Base-by-base conservation (phyloP, 2,888 invertebrate species). In the Mallateleia sp. region DNA sequence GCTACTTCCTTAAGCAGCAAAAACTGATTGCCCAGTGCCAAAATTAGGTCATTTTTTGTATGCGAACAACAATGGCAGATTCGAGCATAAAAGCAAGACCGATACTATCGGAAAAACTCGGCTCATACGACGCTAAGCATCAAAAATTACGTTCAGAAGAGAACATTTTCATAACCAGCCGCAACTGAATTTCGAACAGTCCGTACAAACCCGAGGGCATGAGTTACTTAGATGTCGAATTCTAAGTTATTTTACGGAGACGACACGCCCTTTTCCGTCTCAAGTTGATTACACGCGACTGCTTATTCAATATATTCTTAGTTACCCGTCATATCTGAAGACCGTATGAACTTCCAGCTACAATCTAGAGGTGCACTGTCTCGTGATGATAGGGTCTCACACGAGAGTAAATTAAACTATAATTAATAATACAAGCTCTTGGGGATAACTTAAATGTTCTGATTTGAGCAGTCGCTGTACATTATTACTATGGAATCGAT, bases 301-400 rank as follows among this genome's bases (percentile, higher is more conserved):
- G 82, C 75, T 77, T 83, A 77, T 83, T 83, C 75, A 77, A 83
- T 83, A 77, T 77, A 77, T 74, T 83, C 64, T 38, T 47, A 28
- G 71, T 64, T 71, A 64, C 42, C 71, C 62, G 32, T 56, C 58
- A 66, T 56, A 67, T 64, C 42, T 25, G 34, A 50, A 67, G 60
- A 58, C 22, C 74, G 66, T 74, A 81, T 67, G 58, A 82, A 82
- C 58, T 75, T 60, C 67, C 64, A 45, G 25, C 42, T 50, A 79
- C 64, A 64, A 75, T 75, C 67, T 69, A 45, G 67, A 67, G 42
- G 58, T 34, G 67, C 74, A 69, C 52, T 62, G 54, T 75, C 24
- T 75, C 69, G 82, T 74, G 45, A 67, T 81, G 58, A 66, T 81
- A 74, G 74, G 81, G 58, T 74, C 56, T 81, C 74, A 58, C 58